phyloP scores from a whole-genome alignment of 2,888 invertebrate genomes.

The Eilema sororculum region DNA sequence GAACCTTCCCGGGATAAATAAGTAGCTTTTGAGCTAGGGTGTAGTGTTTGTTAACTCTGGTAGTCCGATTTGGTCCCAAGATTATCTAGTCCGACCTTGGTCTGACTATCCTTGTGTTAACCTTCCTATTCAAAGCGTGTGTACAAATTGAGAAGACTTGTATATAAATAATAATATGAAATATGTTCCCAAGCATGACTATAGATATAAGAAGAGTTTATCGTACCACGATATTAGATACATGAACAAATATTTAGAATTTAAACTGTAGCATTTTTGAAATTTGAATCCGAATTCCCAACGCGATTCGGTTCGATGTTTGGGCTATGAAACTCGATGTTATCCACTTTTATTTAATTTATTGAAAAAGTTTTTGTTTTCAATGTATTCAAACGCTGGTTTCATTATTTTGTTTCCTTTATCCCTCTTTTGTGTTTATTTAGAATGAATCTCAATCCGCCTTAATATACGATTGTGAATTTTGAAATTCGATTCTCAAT shows the following conservation, averaged over 20 bases:
- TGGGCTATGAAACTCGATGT: background rate
- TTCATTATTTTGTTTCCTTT: background rate
- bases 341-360: slow-evolving; percentile 9
- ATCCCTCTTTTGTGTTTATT: background rate
- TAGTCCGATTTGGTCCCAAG: no score
- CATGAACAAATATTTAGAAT: background rate
- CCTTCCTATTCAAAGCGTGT: no score
- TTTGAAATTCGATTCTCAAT: background rate
- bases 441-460: background rate
- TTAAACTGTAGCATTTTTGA: background rate
- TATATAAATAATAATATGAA: background rate
- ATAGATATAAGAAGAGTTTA: background rate
- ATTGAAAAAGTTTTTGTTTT: slow-evolving; percentile 18
- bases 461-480: background rate
- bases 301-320: slow-evolving; percentile 9
- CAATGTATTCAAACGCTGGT: background rate
- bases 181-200: background rate
- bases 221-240: background rate
- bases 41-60: no score
- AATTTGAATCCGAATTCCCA: slow-evolving; percentile 16
- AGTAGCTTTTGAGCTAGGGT: no score
- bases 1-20: no score
- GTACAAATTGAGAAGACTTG: no score
- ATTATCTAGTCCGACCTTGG: no score
- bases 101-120: no score